Evolutionary conservation across 1,140 invertebrate species (phyloP).

Genomic region (Pollicipes pollicipes): DNA sequence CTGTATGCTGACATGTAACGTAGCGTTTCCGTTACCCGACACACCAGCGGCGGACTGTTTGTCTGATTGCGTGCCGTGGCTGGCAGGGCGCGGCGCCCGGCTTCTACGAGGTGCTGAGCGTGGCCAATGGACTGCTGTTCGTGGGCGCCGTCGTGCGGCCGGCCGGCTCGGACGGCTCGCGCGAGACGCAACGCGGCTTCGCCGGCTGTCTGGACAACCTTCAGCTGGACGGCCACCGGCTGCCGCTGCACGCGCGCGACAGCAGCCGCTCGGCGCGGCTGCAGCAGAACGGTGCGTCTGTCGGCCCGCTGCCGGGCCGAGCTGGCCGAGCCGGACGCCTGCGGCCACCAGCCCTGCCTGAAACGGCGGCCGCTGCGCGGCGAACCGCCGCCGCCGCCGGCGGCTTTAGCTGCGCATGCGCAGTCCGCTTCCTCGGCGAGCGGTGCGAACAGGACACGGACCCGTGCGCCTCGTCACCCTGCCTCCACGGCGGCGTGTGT

Average conservation of each 20-base stretch:
- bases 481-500: constrained; percentile 46
- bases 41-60: neutral
- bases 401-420: constrained; percentile 52
- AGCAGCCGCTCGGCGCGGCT: constrained; percentile 30
- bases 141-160: constrained; percentile 58
- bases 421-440: constrained; percentile 52
- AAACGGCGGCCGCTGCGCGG: too few relatives aligned
- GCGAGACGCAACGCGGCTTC: constrained; percentile 40
- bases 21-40: neutral
- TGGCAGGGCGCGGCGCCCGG: constrained; percentile 50
- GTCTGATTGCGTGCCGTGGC: neutral
- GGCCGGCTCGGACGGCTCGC: constrained; percentile 7
- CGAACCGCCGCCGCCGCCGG: neutral
- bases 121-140: constrained; percentile 61
- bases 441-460: constrained; percentile 73
- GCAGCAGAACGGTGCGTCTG: constrained; percentile 45
- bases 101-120: constrained; percentile 61
- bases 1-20: neutral
- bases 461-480: constrained; percentile 75
- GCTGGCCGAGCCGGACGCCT: constrained; percentile 48
- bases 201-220: constrained; percentile 82
- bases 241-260: constrained; percentile 57
- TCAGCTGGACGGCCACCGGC: constrained; percentile 47
- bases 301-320: constrained; percentile 54
- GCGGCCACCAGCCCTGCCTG: constrained; percentile 71